Conservation (phyloP, 2,113 vertebrate genomes). For the Otolemur garnettii region DNA sequence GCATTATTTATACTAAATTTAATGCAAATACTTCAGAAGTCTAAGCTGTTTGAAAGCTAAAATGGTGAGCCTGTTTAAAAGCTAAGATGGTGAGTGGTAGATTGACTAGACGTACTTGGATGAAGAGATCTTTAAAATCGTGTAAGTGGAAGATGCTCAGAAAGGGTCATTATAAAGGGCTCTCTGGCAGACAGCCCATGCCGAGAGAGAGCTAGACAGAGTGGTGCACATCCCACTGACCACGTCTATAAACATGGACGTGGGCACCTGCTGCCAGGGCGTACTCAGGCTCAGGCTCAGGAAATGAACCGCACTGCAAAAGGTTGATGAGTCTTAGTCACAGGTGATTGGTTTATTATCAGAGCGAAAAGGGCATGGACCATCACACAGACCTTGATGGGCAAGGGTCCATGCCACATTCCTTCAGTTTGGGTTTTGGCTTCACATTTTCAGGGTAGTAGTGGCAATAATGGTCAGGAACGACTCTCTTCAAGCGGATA, state of each 20-base stretch:
- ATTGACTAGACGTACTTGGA: constrained; percentile 51
- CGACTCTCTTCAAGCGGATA: constrained; percentile 91
- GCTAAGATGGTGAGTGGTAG: constrained; percentile 38
- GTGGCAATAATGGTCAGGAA: constrained; percentile 93
- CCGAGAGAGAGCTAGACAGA: neutral
- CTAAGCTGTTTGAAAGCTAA: constrained; percentile 51
- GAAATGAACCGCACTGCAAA: neutral
- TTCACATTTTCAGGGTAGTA: constrained; percentile 95
- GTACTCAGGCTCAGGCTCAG: accelerated
- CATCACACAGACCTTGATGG: constrained; percentile 90
- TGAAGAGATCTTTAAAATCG: neutral
- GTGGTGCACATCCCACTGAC: neutral
- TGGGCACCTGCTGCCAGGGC: neutral
- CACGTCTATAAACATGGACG: accelerated
- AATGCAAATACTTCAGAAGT: constrained; percentile 1
- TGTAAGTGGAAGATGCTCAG: neutral
- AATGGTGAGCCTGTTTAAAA: constrained; percentile 22
- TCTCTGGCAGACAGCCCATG: neutral
- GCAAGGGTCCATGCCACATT: constrained; percentile 97
- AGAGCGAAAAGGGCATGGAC: neutral
- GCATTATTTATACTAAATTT: constrained; percentile 58
- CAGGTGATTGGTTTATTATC: neutral
- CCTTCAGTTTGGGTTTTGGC: constrained; percentile 95
- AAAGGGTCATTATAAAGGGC: neutral
- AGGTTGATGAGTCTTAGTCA: neutral